Conservation (phyloP, 2,888 invertebrate genomes). For the Andrena praecox region DNA sequence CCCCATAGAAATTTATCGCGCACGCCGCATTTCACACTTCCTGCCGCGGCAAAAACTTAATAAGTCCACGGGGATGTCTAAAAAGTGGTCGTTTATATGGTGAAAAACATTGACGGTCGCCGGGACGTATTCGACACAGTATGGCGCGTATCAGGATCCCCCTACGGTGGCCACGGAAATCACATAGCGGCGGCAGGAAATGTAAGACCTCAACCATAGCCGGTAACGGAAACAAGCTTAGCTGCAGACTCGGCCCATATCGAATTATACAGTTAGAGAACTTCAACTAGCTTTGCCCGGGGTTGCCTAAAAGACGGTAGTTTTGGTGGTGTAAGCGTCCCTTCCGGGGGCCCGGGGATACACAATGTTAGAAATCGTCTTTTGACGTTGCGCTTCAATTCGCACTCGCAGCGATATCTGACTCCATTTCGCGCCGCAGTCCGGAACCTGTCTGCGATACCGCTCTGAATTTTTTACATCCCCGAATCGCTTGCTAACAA, state of each 20-base stretch:
- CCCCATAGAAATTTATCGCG: conserved; percentile 52
- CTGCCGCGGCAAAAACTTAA: conserved; percentile 39
- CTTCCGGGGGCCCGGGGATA: conserved; percentile 29
- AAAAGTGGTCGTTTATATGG: conserved; percentile 38
- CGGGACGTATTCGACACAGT: conserved; percentile 73
- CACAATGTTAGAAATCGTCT: conserved; percentile 18
- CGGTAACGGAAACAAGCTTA: conserved; percentile 80
- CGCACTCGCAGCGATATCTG: neutral
- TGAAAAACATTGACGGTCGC: conserved; percentile 60
- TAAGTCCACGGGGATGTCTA: conserved; percentile 19
- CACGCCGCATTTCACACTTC: conserved; percentile 45
- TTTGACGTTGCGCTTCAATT: conserved; percentile 21
- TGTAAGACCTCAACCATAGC: conserved; percentile 75
- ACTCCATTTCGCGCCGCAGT: no score
- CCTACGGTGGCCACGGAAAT: conserved; percentile 73
- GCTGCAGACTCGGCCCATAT: conserved; percentile 65
- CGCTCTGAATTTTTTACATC: neutral
- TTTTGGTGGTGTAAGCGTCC: conserved; percentile 40
- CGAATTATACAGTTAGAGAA: conserved; percentile 73
- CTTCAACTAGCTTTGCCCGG: conserved; percentile 67
- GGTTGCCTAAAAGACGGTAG: conserved; percentile 61
- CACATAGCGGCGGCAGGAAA: conserved; percentile 76
- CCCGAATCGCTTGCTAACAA: neutral
- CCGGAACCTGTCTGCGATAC: no score
- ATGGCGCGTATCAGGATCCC: conserved; percentile 72